Base-by-base conservation (phyloP, 2,888 invertebrate genomes). In the Plutella xylostella region DNA sequence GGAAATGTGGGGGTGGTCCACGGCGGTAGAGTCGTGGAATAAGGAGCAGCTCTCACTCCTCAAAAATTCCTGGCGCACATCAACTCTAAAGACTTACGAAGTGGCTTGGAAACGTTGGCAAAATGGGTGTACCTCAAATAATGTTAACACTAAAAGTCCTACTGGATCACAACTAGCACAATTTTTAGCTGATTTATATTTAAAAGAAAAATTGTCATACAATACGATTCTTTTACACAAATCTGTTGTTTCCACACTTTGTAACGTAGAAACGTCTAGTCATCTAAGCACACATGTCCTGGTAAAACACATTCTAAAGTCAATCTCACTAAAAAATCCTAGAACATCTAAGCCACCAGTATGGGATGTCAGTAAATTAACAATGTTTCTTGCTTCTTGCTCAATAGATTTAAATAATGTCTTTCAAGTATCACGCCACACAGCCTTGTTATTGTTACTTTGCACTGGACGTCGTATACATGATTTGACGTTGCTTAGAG, bases 1-100 rank as follows among this genome's bases (percentile, higher is more conserved):
- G 38, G 38, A 38, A 20, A 38, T 38, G 21, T 41, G 41, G 28
- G 41, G 30, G 41, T 41, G 41, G 41, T 5, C 17, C 12, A 28
- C 25, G 17, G 11, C 17, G 6, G 9, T 41, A 17, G 28, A 6
- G 5, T 3, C 14, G n/a, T 25, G 41, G 30, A 28, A 15, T 28
- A 15, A 22, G 14, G 28, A 22, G 3, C 38, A 38, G 38, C 7
- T 38, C n/a, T 38, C 20, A 11, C 20, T 38, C 2, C n/a, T 38
- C 12, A 38, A 19, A 38, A 12, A 12, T 38, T 38, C 38, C n/a
- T 38, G 38, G 21, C 20, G 38, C 3, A 4, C 20, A n/a, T 38
- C 38, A 4, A 20, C n/a, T n/a, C 14, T 38, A 20, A 38, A 38
- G 21, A 38, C 38, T 12, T 38, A 38, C 12, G 20, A 34, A 20